Evolutionary conservation across 1,140 invertebrate genomes (phyloP).

Genomic region (Venustaconcha ellipsiformis): DNA sequence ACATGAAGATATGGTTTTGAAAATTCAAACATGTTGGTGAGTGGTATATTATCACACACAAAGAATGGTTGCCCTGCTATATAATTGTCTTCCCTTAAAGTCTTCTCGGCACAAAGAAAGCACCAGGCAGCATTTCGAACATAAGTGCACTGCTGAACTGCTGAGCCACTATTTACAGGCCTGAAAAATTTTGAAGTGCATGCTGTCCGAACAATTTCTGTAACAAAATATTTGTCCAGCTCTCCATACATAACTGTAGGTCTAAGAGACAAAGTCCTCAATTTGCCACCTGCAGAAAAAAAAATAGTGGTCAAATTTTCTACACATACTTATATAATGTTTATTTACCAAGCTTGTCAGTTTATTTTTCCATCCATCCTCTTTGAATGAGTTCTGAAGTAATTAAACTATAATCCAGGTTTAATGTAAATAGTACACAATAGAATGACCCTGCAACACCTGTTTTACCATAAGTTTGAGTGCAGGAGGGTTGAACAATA

Average conservation of each 20-base stretch:
- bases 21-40: constrained; percentile 74
- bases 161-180: constrained; percentile 56
- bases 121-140: constrained; percentile 78
- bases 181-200: constrained; percentile 71
- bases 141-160: constrained; percentile 74
- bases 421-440: no score
- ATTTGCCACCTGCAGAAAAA: constrained; percentile 60
- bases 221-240: constrained; percentile 72
- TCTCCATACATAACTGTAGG: constrained; percentile 78
- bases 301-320: not conserved
- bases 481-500: no score
- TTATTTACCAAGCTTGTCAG: no score
- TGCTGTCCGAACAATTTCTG: constrained; percentile 71
- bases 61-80: constrained; percentile 72
- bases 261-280: constrained; percentile 74
- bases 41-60: constrained; percentile 77
- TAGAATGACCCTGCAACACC: no score
- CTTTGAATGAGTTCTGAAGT: no score
- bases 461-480: no score
- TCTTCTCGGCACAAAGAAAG: constrained; percentile 75
- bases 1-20: constrained; percentile 71
- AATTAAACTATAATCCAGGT: no score
- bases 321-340: no score
- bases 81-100: constrained; percentile 68
- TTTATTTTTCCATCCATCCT: no score